Base-by-base conservation (phyloP, 2,888 invertebrate species). In the Anarsia innoxiella region DNA sequence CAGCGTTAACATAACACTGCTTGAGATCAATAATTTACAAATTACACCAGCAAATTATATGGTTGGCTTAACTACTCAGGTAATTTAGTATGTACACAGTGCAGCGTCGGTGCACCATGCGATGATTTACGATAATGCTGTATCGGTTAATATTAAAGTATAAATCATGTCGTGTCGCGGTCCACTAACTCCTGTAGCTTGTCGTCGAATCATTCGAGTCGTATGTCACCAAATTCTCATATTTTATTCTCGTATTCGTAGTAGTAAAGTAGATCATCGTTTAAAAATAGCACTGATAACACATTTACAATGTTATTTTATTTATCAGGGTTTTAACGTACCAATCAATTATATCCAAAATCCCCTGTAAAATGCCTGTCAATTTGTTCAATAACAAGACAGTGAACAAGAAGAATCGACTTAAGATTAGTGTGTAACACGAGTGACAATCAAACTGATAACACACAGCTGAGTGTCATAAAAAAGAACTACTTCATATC, bases 281-380 rank as follows among this genome's bases (percentile, higher is more conserved):
- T 63, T 61, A 59, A 65, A 67, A 66, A 66, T 65, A 67, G 67
- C 53, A 56, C 54, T 53, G 55, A 57, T 63, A 62, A 49, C 33
- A 35, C 36, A 51, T 50, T 56, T 60, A n/a, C n/a, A n/a, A n/a
- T n/a, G n/a, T n/a, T n/a, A n/a, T n/a, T n/a, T n/a, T n/a, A n/a
- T n/a, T n/a, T n/a, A n/a, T n/a, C n/a, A n/a, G 12, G 52, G 53
- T 58, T 63, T 56, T 56, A 41, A 42, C 51, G 53, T 71, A 40
- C 63, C 71, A 77, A 77, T 78, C 75, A 75, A 76, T 72, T 71
- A 68, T 58, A 57, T 56, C 59, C 58, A 58, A 67, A 67, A 72
- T 72, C 72, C 65, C 44, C 47, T 72, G 75, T 77, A 73, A 61
- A 51, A 56, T 34, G 37, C 38, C 56, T 65, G 66, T 66, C 70